Evolutionary conservation across 2,888 invertebrate species (phyloP), one percentile per base, ranked within the genome.

Genomic region (Hermaeophaga mercurialis): DNA sequence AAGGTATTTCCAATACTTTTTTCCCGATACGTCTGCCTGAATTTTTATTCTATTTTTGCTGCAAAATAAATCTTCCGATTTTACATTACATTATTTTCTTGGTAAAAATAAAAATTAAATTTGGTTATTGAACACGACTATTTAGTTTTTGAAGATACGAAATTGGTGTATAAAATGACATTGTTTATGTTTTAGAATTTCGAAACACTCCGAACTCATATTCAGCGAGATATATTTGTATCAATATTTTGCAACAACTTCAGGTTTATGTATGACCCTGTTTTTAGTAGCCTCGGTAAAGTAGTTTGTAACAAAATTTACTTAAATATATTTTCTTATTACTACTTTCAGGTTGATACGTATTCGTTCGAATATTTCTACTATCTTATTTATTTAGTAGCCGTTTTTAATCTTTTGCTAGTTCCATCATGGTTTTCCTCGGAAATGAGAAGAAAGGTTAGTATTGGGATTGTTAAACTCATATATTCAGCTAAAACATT

Each of bases 371-470:
- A 62, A 43, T 62, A 59, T 26, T 54, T 64, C 5, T 57, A 49
- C 19, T 38, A 62, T 5, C 26, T 55, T 5, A 7, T 47, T 3
- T 64, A 61, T 28, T 58, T 56, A 24, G 6, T 48, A 0, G 43
- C 62, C 0, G 41, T 59, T 17, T 44, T 47, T 22, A 54, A 46
- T 34, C 41, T 64, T 12, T 24, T 64, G 1, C 24, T 62, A 15
- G 54, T 62, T 8, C 62, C 64, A 9, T 60, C 61, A 33, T 64
- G 61, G 64, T 64, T 62, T 49, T 54, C n/a, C n/a, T n/a, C n/a
- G n/a, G n/a, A n/a, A n/a, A n/a, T n/a, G n/a, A n/a, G n/a, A n/a
- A n/a, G n/a, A n/a, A n/a, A n/a, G n/a, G n/a, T n/a, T n/a, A n/a
- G n/a, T n/a, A n/a, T n/a, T n/a, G n/a, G n/a, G n/a, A n/a, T n/a